Conservation (phyloP, 2,113 vertebrate species). For the Sphaerodactylus townsendi region DNA sequence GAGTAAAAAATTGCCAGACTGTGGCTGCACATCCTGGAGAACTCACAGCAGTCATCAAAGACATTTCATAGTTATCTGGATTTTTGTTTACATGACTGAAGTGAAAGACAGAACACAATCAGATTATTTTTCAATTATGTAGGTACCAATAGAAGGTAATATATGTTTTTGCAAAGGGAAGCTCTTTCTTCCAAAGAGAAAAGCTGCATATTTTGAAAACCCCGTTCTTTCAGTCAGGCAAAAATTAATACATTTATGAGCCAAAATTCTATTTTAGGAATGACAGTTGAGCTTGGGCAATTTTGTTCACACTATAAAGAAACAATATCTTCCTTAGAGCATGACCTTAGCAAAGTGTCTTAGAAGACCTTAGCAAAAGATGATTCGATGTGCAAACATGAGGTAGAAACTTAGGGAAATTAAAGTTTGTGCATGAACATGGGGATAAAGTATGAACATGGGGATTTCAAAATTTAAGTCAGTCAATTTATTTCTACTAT, state of each 20-base stretch:
- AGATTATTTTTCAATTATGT: neutral
- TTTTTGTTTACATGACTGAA: constrained; percentile 2
- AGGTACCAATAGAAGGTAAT: neutral
- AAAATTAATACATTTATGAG: neutral
- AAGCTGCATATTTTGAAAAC: neutral
- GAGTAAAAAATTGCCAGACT: too few species aligned
- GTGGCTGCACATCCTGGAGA: too few species aligned
- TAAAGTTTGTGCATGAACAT: neutral
- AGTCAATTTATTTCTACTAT: neutral
- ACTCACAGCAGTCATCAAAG: too few species aligned
- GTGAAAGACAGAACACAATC: constrained; percentile 23
- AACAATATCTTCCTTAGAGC: neutral
- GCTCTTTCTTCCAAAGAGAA: neutral
- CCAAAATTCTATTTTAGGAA: neutral
- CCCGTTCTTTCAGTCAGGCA: neutral
- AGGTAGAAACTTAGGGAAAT: neutral
- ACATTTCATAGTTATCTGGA: neutral
- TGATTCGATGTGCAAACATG: neutral
- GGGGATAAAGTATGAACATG: neutral
- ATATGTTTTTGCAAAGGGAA: neutral
- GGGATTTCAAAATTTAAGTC: neutral
- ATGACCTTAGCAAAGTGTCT: too few species aligned
- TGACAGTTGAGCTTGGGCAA: neutral
- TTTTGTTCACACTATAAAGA: neutral
- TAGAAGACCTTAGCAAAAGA: neutral